phyloP scores from a whole-genome alignment of 2,888 invertebrate genomes.

The Tenthredo scrophulariae region DNA sequence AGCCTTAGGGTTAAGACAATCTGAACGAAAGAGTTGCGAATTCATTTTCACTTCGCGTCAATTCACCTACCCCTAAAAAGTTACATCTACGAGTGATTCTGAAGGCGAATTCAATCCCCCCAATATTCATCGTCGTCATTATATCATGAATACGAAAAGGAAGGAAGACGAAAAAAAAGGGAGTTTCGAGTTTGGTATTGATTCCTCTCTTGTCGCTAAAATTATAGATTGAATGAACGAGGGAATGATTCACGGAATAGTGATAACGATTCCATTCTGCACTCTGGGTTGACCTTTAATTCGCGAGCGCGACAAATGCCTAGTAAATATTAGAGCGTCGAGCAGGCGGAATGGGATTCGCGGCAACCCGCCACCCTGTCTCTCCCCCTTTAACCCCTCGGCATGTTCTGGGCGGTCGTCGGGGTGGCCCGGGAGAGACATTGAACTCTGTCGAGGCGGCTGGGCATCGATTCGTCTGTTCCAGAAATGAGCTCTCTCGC shows the following conservation, averaged over 20 bases:
- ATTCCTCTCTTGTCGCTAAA: background rate
- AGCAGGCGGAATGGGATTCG: constrained; percentile 57
- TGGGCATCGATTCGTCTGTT: constrained; percentile 75
- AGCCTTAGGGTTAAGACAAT: background rate
- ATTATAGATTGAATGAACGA: background rate
- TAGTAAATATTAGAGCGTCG: constrained; percentile 56
- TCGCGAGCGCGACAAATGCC: constrained; percentile 55
- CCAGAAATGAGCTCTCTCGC: constrained; percentile 68
- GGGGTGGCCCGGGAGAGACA: constrained; percentile 74
- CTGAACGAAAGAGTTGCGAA: background rate
- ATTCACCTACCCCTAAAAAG: background rate
- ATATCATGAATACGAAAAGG: background rate
- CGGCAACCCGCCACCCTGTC: constrained; percentile 38
- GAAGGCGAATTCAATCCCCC: background rate
- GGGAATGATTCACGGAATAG: constrained; percentile 30
- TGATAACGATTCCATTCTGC: constrained; percentile 42
- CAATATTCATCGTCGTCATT: background rate
- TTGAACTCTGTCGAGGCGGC: constrained; percentile 74
- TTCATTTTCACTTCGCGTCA: background rate
- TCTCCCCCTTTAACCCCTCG: constrained; percentile 55
- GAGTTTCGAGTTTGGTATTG: background rate
- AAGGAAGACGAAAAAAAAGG: background rate
- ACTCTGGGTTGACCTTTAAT: constrained; percentile 52
- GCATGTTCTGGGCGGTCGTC: constrained; percentile 63
- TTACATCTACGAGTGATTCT: constrained; percentile 1